These are phyloP conservation scores for Copidosoma floridanum DNA, from an alignment of 1,140 invertebrate species.

Conservation along the genomic window DNA sequence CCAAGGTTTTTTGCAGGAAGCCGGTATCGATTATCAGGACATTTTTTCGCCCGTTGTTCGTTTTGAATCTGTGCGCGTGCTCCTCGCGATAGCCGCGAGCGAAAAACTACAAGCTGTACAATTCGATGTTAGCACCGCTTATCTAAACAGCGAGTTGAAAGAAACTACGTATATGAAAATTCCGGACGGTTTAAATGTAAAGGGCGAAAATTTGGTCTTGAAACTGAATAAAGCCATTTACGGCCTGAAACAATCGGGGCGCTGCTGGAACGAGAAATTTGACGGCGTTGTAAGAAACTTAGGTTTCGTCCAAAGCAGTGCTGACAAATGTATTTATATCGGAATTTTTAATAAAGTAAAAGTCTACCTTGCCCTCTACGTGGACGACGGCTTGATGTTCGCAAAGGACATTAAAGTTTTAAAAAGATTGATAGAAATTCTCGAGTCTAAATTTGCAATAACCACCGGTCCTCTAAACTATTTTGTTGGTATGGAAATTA, in stretches of 20 bases:
- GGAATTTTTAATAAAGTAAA: conserved; percentile 1
- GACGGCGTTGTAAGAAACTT: neutral
- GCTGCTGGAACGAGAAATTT: conserved; percentile 41
- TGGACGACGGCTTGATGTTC: conserved; percentile 46
- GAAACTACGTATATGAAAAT: too few species aligned
- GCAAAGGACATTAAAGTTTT: conserved; percentile 21
- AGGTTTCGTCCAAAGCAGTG: too few species aligned
- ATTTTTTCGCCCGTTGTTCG: conserved; percentile 44
- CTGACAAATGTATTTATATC: too few species aligned
- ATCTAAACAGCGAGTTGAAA: too few species aligned
- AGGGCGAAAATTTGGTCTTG: neutral
- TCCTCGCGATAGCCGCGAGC: neutral
- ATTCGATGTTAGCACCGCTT: too few species aligned
- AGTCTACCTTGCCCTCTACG: conserved; percentile 41
- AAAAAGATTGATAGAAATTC: conserved; percentile 19
- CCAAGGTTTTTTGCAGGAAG: conserved; percentile 47
- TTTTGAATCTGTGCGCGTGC: neutral
- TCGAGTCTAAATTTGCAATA: conserved; percentile 29
- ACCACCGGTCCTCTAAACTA: conserved; percentile 20
- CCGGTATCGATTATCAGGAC: conserved; percentile 44
- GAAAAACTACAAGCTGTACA: too few species aligned
- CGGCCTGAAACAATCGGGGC: too few species aligned
- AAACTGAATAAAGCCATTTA: neutral
- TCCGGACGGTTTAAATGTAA: too few species aligned
- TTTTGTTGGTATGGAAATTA: conserved; percentile 34